Evolutionary conservation across 1,140 invertebrate genomes (phyloP).

Genomic region (Cotesia chilonis): DNA sequence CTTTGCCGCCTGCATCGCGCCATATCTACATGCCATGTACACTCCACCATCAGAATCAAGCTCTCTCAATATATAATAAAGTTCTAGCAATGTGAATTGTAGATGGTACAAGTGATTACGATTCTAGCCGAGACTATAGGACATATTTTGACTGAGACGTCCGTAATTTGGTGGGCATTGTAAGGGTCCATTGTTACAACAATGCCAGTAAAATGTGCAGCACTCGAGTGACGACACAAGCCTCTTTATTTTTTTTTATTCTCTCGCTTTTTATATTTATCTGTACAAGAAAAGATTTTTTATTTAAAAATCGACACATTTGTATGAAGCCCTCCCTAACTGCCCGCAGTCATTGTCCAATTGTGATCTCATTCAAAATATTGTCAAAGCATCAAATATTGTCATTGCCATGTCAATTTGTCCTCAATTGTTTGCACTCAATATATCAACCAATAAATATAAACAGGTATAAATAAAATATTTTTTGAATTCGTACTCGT

Average conservation of each 20-base stretch:
- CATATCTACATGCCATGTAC: constrained; percentile 6
- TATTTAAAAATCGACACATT: constrained; percentile 12
- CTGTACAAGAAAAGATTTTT: not conserved
- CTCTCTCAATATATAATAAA: constrained; percentile 11
- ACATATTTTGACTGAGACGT: constrained; percentile 61
- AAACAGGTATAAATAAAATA: not conserved
- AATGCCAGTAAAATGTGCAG: constrained; percentile 41
- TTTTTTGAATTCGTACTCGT: constrained; percentile 3
- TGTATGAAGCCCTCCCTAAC: constrained; percentile 8
- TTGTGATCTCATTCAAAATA: constrained; percentile 20
- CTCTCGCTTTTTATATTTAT: constrained; percentile 14
- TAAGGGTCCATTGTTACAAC: constrained; percentile 50
- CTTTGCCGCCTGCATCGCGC: constrained; percentile 34
- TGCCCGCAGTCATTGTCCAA: not conserved
- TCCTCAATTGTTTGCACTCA: not conserved
- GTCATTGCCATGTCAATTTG: constrained; percentile 14
- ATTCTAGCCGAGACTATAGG: constrained; percentile 28
- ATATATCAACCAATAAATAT: not conserved
- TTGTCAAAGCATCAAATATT: not conserved
- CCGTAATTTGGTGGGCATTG: constrained; percentile 61
- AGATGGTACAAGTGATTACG: constrained; percentile 55
- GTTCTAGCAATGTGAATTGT: constrained; percentile 19
- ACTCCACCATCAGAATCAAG: not conserved
- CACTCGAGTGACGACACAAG: constrained; percentile 41
- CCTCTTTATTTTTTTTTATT: constrained; percentile 16